Base-by-base conservation (phyloP, 2,113 vertebrate genomes). In the Grallaria varia region DNA sequence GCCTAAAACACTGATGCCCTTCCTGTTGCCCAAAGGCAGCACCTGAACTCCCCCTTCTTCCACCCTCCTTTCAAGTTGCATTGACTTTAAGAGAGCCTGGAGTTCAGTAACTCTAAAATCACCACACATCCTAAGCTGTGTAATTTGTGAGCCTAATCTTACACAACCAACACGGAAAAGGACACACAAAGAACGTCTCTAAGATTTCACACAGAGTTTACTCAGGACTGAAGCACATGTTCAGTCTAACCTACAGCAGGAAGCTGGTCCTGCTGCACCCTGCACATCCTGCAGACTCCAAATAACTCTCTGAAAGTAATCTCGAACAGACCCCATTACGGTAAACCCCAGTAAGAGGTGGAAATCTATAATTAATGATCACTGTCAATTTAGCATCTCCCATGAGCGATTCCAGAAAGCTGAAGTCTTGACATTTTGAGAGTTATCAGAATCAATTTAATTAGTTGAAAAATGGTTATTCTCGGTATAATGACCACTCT, bases 301-400 rank as follows among this genome's bases (percentile, higher is more conserved):
- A 82, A 30, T 47, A 58, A 39, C 62, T 78, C 83, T 83, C 33
- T 50, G 75, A 83, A 93, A 25, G 45, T 77, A 90, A 90, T 63
- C 60, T 68, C 84, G 69, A 96, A 67, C 68, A 92, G 73, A 92
- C 8, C 56, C 60, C 69, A 45, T 68, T 42, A 60, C 14, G 3
- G 22, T 22, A 84, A 94, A 90, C 73, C 49, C 76, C n/a, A 81
- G 69, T 52, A 90, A 81, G 68, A 83, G 88, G 60, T 86, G 93
- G 84, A 93, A 95, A 94, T 68, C 86, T 76, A 10, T 94, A 89
- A 93, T 95, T 94, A 95, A 93, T 87, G 64, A 95, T 94, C 77
- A 73, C 69, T 77, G 79, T 78, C 96, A 86, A 53, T 93, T 93
- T 93, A 93, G 85, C 45, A 90, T 84, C 73, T 94, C 85, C 76